Base-by-base conservation (phyloP, 2,797 vertebrate species). In the Lemur catta region DNA sequence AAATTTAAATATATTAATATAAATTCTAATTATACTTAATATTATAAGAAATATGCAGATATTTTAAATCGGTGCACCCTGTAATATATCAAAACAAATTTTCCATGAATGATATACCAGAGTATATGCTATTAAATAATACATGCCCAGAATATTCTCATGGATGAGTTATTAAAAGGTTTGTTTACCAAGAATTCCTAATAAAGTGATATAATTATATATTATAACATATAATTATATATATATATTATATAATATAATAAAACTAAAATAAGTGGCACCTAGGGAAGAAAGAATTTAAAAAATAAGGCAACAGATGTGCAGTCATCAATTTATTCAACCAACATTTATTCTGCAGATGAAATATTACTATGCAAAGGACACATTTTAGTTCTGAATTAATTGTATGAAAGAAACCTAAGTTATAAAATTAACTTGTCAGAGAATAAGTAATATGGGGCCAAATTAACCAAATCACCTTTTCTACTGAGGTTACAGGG, bases 371-470 rank as follows among this genome's bases (percentile, higher is more conserved):
- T 79, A 82, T 63, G 74, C 20, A 91, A 87, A 87, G 89, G 38
- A 84, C 0, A 84, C 22, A 63, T 78, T 85, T 88, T 94, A 93
- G 65, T 86, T 95, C 50, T 86, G 35, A 96, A 91, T 38, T 75
- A 89, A 94, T 33, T 43, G 33, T 35, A 85, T 75, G 57, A 94
- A 91, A 94, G 48, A 71, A 88, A 84, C 6, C 18, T 89, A 76
- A 79, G 10, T 82, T 80, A 57, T 92, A 80, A 97, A 96, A 61
- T 72, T 92, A 89, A 94, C n/a, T 92, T 90, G 8, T 52, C 30
- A 69, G 38, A 72, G 63, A 81, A 48, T 84, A 86, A 90, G 61
- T 93, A 80, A 82, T 30, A 46, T 28, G 9, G 33, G 24, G 14
- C 14, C 28, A 90, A 80, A 76, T 81, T 84, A 96, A 85, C 4